A percentile compares a stretch with the other conserved stretches of the same genome.
Evolutionary conservation across 2,888 invertebrate genomes (phyloP).

Genomic region (Patella pellucida): DNA sequence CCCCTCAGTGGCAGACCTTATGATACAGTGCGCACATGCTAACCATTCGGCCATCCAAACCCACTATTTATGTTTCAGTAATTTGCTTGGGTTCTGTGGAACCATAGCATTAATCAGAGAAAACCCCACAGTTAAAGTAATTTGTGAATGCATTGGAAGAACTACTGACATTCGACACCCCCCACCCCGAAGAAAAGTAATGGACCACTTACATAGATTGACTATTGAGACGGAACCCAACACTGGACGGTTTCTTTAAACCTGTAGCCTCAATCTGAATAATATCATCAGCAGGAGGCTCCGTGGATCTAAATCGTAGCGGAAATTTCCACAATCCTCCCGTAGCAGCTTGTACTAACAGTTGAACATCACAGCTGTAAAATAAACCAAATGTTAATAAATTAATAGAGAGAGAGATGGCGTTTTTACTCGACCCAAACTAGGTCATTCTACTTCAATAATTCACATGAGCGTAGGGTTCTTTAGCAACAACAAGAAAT

Average conservation of each 20-base stretch:
- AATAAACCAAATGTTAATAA: background rate
- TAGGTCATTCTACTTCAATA: no score
- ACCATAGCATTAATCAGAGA: no score
- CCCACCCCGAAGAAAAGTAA: background rate
- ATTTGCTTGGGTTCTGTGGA: no score
- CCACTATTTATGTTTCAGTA: no score
- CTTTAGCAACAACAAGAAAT: no score
- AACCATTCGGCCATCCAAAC: no score
- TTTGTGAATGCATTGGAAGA: no score
- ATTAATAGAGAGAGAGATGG: background rate
- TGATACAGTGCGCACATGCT: no score
- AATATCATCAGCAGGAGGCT: constrained; percentile 68
- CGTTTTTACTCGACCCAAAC: background rate
- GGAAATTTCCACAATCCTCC: constrained; percentile 71
- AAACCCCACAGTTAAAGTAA: no score
- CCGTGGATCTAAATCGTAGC: constrained; percentile 64
- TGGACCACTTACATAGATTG: constrained; percentile 56
- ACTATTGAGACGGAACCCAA: constrained; percentile 67
- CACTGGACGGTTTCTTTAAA: constrained; percentile 61
- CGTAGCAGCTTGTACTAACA: constrained; percentile 61
- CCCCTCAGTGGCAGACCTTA: no score
- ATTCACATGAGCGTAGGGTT: no score
- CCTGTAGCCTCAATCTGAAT: constrained; percentile 67
- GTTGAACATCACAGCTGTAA: constrained; percentile 60
- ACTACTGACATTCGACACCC: no score